A percentile compares a stretch with the other conserved stretches of the same genome.
Evolutionary conservation across 1,140 invertebrate species (phyloP).

Genomic region (Mizuhopecten yessoensis): DNA sequence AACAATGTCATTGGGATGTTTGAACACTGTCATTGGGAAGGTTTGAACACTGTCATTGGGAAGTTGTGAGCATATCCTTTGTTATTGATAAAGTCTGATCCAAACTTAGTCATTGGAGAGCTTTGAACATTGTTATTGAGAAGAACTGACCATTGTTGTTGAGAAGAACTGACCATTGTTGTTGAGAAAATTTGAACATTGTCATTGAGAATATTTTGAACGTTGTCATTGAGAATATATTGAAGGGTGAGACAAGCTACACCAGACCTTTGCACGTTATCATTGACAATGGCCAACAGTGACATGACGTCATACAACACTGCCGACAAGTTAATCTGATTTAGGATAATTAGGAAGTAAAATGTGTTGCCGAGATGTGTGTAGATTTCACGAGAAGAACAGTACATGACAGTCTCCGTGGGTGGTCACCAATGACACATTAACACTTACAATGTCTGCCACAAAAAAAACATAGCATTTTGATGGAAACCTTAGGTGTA

Average conservation of each 20-base stretch:
- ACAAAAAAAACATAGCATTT: background rate
- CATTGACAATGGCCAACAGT: too few species aligned
- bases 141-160: too few species aligned
- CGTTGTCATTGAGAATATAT: background rate
- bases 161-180: background rate
- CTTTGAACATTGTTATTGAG: too few species aligned
- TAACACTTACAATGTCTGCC: background rate
- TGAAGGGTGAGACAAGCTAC: background rate
- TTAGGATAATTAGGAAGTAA: background rate
- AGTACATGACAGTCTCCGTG: background rate
- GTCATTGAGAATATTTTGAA: background rate
- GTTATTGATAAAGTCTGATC: too few species aligned
- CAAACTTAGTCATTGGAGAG: too few species aligned
- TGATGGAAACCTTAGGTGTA: background rate
- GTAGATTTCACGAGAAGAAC: background rate
- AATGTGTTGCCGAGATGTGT: background rate
- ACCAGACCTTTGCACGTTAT: too few species aligned
- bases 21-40: too few species aligned
- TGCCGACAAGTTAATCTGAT: conserved; percentile 17
- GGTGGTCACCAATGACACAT: background rate
- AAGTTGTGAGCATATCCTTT: too few species aligned
- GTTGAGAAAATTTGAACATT: background rate
- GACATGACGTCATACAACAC: too few species aligned
- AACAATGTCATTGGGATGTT: too few species aligned
- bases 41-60: too few species aligned